Base-by-base conservation (phyloP, 2,797 vertebrate species). In the Chrysocyon brachyurus region DNA sequence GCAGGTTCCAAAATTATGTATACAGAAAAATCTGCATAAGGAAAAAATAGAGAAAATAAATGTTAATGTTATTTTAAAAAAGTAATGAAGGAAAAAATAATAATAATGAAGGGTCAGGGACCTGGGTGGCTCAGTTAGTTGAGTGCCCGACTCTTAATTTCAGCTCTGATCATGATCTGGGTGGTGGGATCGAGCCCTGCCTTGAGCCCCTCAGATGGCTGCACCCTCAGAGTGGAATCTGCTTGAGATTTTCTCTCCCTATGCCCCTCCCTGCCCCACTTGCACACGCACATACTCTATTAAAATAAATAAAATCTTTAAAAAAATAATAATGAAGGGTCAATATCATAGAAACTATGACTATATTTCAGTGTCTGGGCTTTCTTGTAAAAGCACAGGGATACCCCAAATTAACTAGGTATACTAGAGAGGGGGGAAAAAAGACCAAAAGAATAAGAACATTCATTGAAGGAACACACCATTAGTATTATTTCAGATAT, bases 341-440 rank as follows among this genome's bases (percentile, higher is more conserved):
- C 57, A 87, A 83, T 28, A 93, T 63, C 79, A 93, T 22, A 93
- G 49, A 95, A 95, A 93, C 54, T 77, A 85, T 66, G 8, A 92
- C 70, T 77, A 70, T 52, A 96, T 21, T 72, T 82, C 56, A 66
- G 57, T 88, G 14, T 75, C 68, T 91, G 36, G 40, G 26, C n/a
- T 94, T 90, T 63, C 81, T 15, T 77, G 33, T 75, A 87, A 90
- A 36, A 90, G 82, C 21, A 90, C 63, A 91, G 85, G 16, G 52
- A 87, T 52, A 72, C 0, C 46, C 40, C 64, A 61, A 36, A 95
- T 17, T 84, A 73, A 68, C n/a, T 70, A 95, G 22, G 11, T 90
- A 68, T 73, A 83, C 31, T 40, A 26, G n/a, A 72, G 26, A 36
- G 11, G n/a, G 14, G 7, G 6, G 12, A 16, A 36, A 36, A 36